Evolutionary conservation across 2,113 vertebrate genomes (phyloP).

Genomic region (Cryptomyrus ogoouensis): DNA sequence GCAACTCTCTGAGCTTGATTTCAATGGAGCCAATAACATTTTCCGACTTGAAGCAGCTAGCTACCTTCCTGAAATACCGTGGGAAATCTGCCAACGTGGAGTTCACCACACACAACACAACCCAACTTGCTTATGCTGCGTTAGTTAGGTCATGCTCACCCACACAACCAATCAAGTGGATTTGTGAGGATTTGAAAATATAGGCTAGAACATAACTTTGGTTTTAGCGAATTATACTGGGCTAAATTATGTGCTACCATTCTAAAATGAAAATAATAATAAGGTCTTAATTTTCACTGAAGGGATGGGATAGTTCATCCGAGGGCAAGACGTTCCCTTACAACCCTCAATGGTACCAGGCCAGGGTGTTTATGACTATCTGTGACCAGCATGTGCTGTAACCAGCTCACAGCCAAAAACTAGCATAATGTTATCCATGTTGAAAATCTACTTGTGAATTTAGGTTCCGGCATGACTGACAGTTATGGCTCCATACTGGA

Average conservation of each 20-base stretch:
- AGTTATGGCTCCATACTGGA: background rate
- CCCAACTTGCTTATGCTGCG: background rate
- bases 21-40: background rate
- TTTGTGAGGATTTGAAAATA: background rate
- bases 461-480: background rate
- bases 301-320: too few species aligned
- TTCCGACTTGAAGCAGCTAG: background rate
- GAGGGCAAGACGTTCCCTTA: too few species aligned
- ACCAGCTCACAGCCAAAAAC: background rate
- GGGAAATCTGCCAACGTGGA: background rate
- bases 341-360: background rate
- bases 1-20: background rate
- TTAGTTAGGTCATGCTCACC: background rate
- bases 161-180: background rate
- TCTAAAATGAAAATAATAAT: background rate
- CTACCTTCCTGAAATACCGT: background rate
- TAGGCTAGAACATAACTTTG: background rate
- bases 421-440: background rate
- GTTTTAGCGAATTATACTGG: background rate
- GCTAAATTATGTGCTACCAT: background rate
- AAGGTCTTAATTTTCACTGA: background rate
- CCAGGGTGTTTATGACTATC: background rate
- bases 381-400: background rate
- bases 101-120: background rate
- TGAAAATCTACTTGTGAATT: background rate